phyloP scores from a whole-genome alignment of 2,888 invertebrate species.

The Galeruca laticollis region DNA sequence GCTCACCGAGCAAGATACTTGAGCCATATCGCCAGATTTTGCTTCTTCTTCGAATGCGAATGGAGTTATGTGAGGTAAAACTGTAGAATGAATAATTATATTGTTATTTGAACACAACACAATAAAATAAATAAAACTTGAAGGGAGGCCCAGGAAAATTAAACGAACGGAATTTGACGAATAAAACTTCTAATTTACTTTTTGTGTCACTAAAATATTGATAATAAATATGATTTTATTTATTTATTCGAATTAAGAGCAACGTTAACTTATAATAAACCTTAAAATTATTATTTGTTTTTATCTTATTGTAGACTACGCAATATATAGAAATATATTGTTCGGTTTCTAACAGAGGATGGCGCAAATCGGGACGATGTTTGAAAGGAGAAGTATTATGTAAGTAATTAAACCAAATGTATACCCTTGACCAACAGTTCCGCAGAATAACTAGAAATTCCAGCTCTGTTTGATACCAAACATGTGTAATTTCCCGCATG shows the following conservation, averaged over 20 bases:
- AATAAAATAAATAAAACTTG: not conserved
- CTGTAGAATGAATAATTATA: constrained; percentile 63
- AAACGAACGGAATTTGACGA: not conserved
- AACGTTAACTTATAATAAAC: too few species aligned
- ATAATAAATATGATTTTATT: too few species aligned
- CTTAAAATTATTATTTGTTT: too few species aligned
- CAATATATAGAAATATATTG: too few species aligned
- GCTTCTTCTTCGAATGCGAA: constrained; percentile 75
- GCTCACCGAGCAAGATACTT: constrained; percentile 73
- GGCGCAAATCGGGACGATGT: too few species aligned
- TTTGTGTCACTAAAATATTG: too few species aligned
- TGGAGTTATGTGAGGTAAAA: constrained; percentile 77
- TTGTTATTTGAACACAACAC: too few species aligned
- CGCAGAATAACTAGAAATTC: constrained; percentile 67
- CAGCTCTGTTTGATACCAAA: constrained; percentile 69
- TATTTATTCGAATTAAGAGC: too few species aligned
- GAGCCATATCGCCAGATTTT: constrained; percentile 76
- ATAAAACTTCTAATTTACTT: too few species aligned
- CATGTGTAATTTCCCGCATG: constrained; percentile 73
- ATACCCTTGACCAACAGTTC: constrained; percentile 71
- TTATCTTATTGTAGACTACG: too few species aligned
- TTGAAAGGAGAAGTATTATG: too few species aligned
- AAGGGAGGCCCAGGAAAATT: constrained; percentile 12
- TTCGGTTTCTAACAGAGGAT: too few species aligned
- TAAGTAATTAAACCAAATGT: not conserved